Base-by-base conservation (phyloP, 2,797 vertebrate species). In the Okamejei kenojei region DNA sequence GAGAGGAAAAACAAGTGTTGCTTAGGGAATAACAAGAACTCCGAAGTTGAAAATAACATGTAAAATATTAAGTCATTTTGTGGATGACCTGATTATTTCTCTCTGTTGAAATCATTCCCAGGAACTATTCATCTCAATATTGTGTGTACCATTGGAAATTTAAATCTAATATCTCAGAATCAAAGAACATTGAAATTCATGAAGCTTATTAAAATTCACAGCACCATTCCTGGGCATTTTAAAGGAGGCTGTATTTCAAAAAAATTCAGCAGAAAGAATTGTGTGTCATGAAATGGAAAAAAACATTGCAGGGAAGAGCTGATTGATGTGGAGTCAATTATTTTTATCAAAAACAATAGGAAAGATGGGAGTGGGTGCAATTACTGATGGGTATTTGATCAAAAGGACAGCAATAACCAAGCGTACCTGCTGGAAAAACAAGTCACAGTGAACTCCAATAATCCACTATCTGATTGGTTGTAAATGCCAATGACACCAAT, bases 111-210 rank as follows among this genome's bases (percentile, higher is more conserved):
- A 86, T 86, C 26, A 23, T 88, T 88, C 17, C 84, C 17, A 68
- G 32, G n/a, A 65, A 68, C 21, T 88, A 63, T 65, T n/a, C 32
- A 65, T 65, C 61, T 88, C 17, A 2, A 68, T 21, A 68, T 82
- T 26, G 9, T 19, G 8, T 32, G 29, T 68, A 35, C 8, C 35
- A 23, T 21, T 35, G 7, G 15, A 65, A 32, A 35, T 68, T 88
- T 65, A 88, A 88, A 35, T n/a, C 63, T 82, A 9, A 82, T 29
- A 58, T 58, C 80, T 82, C 23, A 65, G 84, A 88, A 88, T 88
- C 17, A 68, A 35, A 88, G n/a, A 35, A 3, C 61, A 35, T 32
- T 35, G 63, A 68, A n/a, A 68, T 88, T 68, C n/a, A 68, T 35
- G 63, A 63, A 65, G 63, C n/a, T 68, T 32, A 65, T 21, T 9